A percentile compares a stretch with the other conserved stretches of the same genome.
Evolutionary conservation across 1,140 invertebrate species (phyloP).

Genomic region (Pissodes strobi): DNA sequence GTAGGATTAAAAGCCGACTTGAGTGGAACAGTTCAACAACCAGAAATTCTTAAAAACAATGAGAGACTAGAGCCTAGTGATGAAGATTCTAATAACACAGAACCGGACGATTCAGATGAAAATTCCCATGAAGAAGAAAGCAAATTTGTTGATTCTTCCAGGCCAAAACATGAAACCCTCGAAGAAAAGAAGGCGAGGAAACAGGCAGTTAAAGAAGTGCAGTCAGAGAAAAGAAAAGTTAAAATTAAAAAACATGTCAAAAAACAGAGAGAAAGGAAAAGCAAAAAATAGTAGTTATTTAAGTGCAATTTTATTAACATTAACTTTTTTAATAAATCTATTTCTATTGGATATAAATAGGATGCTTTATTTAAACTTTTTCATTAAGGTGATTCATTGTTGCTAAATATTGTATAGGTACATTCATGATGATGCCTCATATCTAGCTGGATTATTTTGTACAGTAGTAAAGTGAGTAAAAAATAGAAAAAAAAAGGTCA

Average conservation of each 20-base stretch:
- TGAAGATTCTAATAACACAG: conserved; percentile 19
- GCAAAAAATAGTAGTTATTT: too few relatives aligned
- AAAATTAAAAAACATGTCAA: conserved; percentile 97
- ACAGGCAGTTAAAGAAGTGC: conserved; percentile 82
- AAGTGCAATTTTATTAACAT: too few relatives aligned
- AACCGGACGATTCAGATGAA: conserved; percentile 57
- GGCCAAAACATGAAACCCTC: conserved; percentile 85
- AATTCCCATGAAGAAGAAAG: conserved; percentile 54
- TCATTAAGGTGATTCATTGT: too few relatives aligned
- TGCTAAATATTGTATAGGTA: too few relatives aligned
- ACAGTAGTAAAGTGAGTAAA: too few relatives aligned
- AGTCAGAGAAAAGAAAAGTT: conserved; percentile 88
- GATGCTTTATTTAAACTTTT: too few relatives aligned
- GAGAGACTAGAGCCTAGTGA: conserved; percentile 39
- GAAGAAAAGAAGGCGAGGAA: conserved; percentile 85
- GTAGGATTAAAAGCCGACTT: conserved; percentile 82
- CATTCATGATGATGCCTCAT: too few relatives aligned
- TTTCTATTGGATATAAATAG: too few relatives aligned
- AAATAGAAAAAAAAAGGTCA: too few relatives aligned
- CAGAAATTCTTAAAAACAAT: conserved; percentile 57
- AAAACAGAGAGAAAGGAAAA: conserved; percentile 78
- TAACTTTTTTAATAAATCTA: too few relatives aligned
- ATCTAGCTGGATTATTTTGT: too few relatives aligned
- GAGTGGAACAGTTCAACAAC: conserved; percentile 68
- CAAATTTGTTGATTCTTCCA: conserved; percentile 69